phyloP scores from a whole-genome alignment of 1,140 invertebrate species.

The Halictus rubicundus region DNA sequence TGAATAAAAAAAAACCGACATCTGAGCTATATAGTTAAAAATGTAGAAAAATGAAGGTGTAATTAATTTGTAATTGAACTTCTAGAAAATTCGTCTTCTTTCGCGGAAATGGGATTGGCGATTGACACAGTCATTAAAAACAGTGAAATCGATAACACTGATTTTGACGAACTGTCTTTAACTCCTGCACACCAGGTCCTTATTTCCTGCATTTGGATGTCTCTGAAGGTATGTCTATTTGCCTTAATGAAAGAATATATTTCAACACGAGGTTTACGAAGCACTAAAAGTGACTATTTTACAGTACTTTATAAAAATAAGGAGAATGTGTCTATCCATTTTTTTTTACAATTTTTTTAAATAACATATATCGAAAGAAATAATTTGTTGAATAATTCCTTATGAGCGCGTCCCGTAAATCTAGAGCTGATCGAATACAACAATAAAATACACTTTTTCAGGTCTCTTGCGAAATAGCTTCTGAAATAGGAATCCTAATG shows the following conservation, averaged over 20 bases:
- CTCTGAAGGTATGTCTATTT: slow-evolving; percentile 84
- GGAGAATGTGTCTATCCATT: too few species aligned
- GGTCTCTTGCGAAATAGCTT: slow-evolving; percentile 81
- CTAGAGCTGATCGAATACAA: not conserved
- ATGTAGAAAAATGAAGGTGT: not conserved
- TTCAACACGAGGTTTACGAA: too few species aligned
- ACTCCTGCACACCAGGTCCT: slow-evolving; percentile 86
- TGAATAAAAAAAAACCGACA: too few species aligned
- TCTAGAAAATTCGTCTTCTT: slow-evolving; percentile 82
- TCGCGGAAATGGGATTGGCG: slow-evolving; percentile 83
- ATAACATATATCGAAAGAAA: too few species aligned
- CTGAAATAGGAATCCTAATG: slow-evolving; percentile 72
- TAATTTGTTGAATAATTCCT: too few species aligned
- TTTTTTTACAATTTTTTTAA: too few species aligned
- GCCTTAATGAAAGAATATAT: too few species aligned
- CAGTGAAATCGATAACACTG: slow-evolving; percentile 61
- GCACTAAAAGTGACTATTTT: too few species aligned
- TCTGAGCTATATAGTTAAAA: slow-evolving; percentile 1
- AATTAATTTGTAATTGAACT: slow-evolving; percentile 38
- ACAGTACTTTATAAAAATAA: too few species aligned
- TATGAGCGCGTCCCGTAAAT: too few species aligned
- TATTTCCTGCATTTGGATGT: slow-evolving; percentile 89
- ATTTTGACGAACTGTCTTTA: slow-evolving; percentile 77
- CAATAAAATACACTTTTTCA: slow-evolving; percentile 65
- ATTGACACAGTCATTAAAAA: slow-evolving; percentile 76